Base-by-base conservation (phyloP, 2,113 vertebrate species). In the Megatriorchis doriae region DNA sequence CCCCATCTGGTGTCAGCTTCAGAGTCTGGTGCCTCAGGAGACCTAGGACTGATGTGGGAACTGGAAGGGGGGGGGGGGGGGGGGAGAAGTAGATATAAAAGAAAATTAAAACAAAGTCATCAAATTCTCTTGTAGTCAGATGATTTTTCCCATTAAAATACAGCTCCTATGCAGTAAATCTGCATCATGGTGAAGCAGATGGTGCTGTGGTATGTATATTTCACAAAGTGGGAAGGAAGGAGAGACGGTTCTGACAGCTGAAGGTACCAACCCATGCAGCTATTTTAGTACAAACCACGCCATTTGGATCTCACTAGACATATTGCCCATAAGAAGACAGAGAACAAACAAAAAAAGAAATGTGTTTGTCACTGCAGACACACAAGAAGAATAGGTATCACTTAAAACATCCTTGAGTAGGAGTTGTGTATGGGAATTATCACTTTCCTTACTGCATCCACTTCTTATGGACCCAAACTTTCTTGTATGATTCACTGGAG, bases 171-270 rank as follows among this genome's bases (percentile, higher is more conserved):
- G 80, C 27, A 1, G 58, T 42, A 92, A 53, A 90, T 48, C 61
- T 38, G 34, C 81, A 19, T 3, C 7, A 2, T 6, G 62, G 34
- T 62, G 79, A 18, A 86, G 96, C 96, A 95, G 96, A 88, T 94
- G 96, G 94, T 68, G 87, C 93, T 31, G 70, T 50, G 81, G 11
- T 32, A 32, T 36, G 91, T 73, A 16, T 23, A 19, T 36, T 52
- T 61, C 73, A 63, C 43, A 7, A 29, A 75, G 58, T 6, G 47
- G 70, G 88, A 82, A 94, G 79, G 74, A 93, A 86, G 81, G 58
- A 94, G 81, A 74, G 80, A 62, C 62, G 21, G 36, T 42, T 29
- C 80, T 95, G 95, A 45, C 96, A 94, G 94, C 78, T 91, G 84
- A 91, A 68, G 81, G 52, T 88, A 65, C 58, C 87, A 93, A 78